phyloP scores from a whole-genome alignment of 1,140 invertebrate species.

The Palaemon carinicauda region DNA sequence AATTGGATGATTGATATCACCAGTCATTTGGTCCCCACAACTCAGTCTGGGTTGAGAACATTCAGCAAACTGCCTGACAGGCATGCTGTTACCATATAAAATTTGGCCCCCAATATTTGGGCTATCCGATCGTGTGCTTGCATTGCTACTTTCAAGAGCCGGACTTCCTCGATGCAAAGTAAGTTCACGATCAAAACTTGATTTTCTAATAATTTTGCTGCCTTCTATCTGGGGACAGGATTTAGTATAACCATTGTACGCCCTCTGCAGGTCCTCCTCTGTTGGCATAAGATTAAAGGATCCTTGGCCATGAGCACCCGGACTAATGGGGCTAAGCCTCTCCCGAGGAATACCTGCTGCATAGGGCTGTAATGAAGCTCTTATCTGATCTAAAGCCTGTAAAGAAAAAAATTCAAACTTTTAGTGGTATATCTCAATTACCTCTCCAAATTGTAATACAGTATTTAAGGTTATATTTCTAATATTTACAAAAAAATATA shows the following conservation, averaged over 20 bases:
- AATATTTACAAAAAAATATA: no score
- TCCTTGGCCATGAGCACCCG: conserved; percentile 36
- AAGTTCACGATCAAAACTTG: conserved; percentile 83
- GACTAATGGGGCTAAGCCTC: conserved; percentile 52
- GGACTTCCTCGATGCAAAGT: conserved; percentile 81
- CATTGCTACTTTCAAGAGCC: conserved; percentile 84
- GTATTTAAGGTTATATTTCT: no score
- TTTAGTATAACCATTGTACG: conserved; percentile 49
- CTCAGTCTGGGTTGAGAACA: conserved; percentile 63
- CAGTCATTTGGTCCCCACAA: conserved; percentile 59
- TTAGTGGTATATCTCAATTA: neutral
- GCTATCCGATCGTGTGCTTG: conserved; percentile 87
- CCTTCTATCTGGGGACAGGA: conserved; percentile 69
- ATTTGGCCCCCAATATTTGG: conserved; percentile 68
- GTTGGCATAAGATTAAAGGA: conserved; percentile 6
- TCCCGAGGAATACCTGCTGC: conserved; percentile 57
- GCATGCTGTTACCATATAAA: conserved; percentile 60
- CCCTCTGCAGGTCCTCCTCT: conserved; percentile 35
- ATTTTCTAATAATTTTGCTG: conserved; percentile 83
- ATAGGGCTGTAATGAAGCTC: conserved; percentile 57
- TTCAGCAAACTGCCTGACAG: conserved; percentile 47
- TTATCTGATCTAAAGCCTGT: conserved; percentile 59
- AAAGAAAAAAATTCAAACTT: neutral
- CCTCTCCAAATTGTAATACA: neutral
- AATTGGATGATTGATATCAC: conserved; percentile 29